Evolutionary conservation across 92 coral and sea anemone genomes (phyloP), one percentile per base, ranked within the genome.

Genomic region (Parazoanthus swiftii): DNA sequence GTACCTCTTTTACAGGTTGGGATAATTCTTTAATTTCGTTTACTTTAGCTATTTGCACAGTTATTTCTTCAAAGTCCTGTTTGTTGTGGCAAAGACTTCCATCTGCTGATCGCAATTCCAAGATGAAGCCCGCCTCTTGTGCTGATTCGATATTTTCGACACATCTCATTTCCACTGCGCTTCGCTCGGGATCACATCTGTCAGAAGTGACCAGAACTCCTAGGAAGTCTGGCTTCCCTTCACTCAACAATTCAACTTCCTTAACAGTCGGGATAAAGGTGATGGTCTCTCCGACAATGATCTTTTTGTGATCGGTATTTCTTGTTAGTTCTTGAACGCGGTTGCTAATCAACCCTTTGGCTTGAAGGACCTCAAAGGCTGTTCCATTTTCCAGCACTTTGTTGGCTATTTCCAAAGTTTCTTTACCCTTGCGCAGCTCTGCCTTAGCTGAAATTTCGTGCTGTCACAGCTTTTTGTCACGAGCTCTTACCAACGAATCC

Each of bases 41-140:
- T 9, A 59, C 46, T 73, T 29, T 29, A 29, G 33, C 6, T 74
- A 74, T 36, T 33, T 74, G 6, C 21, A 74, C 77, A 5, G 77
- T 35, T 8, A 74, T 33, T 0, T 74, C 77, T 33, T 74, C 8
- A 7, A 9, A 0, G 0, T 74, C 77, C 21, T 74, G 77, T 36
- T 1, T 2, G 8, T 33, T 26, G 43, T 38, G 8, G 26, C 43
- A 74, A 33, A 74, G 43, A 74, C 46, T 36, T 23, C 46, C 77
- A 74, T 74, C 77, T 74, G 21, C 43, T 74, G 77, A 74, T 36
- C 77, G 77, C 23, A 74, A 13, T 46, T 74, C 77, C 10, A 74
- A 21, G 23, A 74, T 46, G 23, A 74, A 35, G 77, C 77, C 2
- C 43, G 42, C 46, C 23, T 74, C 77, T 74, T 74, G 8, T 74